Evolutionary conservation across 1,140 invertebrate species (phyloP).

Genomic region (Hesperophylax magnus): DNA sequence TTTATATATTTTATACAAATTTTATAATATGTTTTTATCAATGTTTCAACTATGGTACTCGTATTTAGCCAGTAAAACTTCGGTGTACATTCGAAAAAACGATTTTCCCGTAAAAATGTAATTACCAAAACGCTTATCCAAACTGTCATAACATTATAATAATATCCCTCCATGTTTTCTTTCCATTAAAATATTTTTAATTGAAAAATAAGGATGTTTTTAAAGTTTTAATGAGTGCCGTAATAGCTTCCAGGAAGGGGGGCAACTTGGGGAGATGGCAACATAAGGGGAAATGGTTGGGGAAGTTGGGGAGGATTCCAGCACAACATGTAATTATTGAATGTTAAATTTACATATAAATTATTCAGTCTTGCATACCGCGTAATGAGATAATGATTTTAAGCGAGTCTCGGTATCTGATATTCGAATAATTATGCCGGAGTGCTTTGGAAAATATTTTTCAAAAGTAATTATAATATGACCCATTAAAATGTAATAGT

Average conservation of each 20-base stretch:
- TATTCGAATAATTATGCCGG: background rate
- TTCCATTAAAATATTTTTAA: conserved; percentile 52
- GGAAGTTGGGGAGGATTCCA: background rate
- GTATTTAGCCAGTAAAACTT: no score
- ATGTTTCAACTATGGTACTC: no score
- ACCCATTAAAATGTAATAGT: no score
- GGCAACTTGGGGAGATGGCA: background rate
- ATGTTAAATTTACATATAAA: conserved; percentile 54
- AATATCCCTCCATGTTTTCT: conserved; percentile 1
- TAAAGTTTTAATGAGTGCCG: conserved; percentile 54
- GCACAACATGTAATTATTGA: conserved; percentile 46
- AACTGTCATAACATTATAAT: conserved; percentile 20
- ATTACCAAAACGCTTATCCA: background rate
- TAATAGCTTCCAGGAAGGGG: conserved; percentile 26
- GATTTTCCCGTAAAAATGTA: background rate
- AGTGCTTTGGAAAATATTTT: conserved; percentile 3
- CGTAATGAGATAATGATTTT: conserved; percentile 44
- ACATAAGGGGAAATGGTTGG: background rate
- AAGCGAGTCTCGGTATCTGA: background rate
- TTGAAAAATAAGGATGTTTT: conserved; percentile 51
- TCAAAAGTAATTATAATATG: no score
- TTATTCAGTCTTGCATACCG: conserved; percentile 42
- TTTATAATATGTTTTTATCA: no score
- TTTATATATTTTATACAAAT: no score
- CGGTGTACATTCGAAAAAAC: no score